Conservation (phyloP, 2,888 invertebrate genomes). For the Mesochorus sp. region DNA sequence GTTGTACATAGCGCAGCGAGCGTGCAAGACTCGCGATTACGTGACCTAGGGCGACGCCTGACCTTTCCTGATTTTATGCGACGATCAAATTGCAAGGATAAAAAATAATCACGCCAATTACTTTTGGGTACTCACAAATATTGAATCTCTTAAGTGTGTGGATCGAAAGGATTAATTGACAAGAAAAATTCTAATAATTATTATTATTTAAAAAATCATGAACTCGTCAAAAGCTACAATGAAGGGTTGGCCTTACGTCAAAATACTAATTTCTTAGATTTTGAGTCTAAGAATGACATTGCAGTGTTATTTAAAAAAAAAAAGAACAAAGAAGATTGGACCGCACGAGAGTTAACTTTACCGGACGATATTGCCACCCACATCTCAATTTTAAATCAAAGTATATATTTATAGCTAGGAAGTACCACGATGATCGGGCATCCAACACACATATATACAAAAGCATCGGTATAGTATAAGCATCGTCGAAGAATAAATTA, state of each 20-base stretch:
- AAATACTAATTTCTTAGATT: too few relatives aligned
- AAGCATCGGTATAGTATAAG: neutral
- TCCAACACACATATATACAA: conserved; percentile 15
- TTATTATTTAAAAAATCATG: too few relatives aligned
- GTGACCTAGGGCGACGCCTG: conserved; percentile 61
- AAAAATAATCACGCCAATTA: conserved; percentile 10
- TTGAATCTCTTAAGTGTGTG: too few relatives aligned
- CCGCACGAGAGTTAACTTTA: neutral
- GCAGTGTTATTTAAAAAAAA: neutral
- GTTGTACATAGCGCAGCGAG: conserved; percentile 50
- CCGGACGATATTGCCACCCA: conserved; percentile 3
- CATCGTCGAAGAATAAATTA: conserved; percentile 42
- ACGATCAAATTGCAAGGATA: conserved; percentile 31
- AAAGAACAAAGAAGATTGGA: neutral
- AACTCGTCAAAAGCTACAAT: too few relatives aligned
- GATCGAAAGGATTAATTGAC: too few relatives aligned
- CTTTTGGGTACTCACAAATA: neutral
- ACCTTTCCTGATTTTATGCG: conserved; percentile 63
- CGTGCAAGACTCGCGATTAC: conserved; percentile 49
- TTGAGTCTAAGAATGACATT: conserved; percentile 4
- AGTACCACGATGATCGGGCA: conserved; percentile 32
- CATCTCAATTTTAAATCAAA: conserved; percentile 2
- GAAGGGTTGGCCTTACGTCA: too few relatives aligned
- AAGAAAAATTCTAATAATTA: too few relatives aligned
- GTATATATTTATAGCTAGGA: neutral